Percentiles rank a stretch among this genome's conserved stretches.
These are phyloP conservation scores for Anastrepha obliqua DNA, from an alignment of 1,140 invertebrate genomes.

Conservation along the genomic window DNA sequence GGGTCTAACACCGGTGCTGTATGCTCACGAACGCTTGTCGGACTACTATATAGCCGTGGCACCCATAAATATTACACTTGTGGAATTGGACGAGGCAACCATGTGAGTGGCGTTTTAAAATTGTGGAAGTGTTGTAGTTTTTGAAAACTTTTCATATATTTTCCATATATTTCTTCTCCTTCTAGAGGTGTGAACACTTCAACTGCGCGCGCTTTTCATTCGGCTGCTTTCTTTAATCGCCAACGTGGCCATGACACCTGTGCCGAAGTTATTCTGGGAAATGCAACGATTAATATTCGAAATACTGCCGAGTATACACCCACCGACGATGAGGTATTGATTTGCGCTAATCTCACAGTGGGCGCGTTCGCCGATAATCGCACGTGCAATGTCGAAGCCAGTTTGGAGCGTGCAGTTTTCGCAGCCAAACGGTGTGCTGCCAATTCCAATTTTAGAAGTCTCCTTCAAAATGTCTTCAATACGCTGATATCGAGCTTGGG, in stretches of 20 bases:
- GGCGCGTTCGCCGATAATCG: constrained; percentile 12
- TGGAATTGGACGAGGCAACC: constrained; percentile 51
- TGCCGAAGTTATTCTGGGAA: neutral
- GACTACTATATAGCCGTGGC: constrained; percentile 57
- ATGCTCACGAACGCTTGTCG: constrained; percentile 40
- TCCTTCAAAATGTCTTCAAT: constrained; percentile 35
- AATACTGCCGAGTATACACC: constrained; percentile 52
- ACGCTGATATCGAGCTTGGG: constrained; percentile 28
- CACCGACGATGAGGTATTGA: constrained; percentile 56
- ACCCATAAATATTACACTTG: constrained; percentile 53
- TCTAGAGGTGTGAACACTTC: constrained; percentile 26
- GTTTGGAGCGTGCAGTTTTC: constrained; percentile 53
- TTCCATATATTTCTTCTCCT: neutral
- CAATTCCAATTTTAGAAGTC: neutral
- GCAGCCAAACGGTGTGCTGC: neutral
- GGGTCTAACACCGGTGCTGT: constrained; percentile 51
- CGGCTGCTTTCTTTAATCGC: constrained; percentile 57
- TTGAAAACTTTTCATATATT: neutral
- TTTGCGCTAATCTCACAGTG: constrained; percentile 51
- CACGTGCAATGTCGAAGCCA: constrained; percentile 52
- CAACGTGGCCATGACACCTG: constrained; percentile 57
- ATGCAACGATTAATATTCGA: constrained; percentile 53
- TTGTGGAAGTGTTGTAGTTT: neutral
- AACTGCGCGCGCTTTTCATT: constrained; percentile 56
- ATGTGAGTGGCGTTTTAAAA: constrained; percentile 54